Evolutionary conservation across 1,140 invertebrate species (phyloP), one percentile per base, ranked within the genome.

Genomic region (Pseudomyrmex sp.): DNA sequence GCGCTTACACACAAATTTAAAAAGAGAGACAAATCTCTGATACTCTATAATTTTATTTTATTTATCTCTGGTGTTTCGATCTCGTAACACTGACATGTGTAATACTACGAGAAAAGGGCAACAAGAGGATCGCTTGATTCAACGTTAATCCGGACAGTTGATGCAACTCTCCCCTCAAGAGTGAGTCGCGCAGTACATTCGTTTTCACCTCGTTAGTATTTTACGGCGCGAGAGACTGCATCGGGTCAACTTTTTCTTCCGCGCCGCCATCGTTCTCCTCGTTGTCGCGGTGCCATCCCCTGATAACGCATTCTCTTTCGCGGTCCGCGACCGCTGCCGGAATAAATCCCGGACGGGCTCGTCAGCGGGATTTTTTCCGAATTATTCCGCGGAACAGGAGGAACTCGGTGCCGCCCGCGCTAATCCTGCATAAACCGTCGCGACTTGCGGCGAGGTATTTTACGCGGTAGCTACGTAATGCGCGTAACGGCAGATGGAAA

Each of bases 381-480:
- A 84, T 84, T 84, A 84, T 84, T 84, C 65, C 48, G 62, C 82
- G 63, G 74, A 66, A 61, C 26, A 61, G 63, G 62, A 79, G 52
- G 74, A 84, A 84, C 62, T 61, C 74, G 26, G 63, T 76, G 20
- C 61, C 52, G 35, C 18, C 20, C 76, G 66, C 76, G 69, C 66
- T 80, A 80, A 80, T 80, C 76, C 66, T 54, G 66, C 56, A 80
- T 80, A 80, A 80, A 80, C 76, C 76, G 76, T 72, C 54, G 76
- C 76, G 76, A 80, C 76, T 80, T 80, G 76, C 68, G 76, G 76
- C 76, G 76, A 80, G 76, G 66, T 72, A 80, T 80, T 80, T 80
- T 80, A 70, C 76, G 66, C 76, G 54, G 20, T 52, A 72, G 44
- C 15, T 23, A 44, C 66, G 76, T 80, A 80, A 80, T 80, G 76